Percentiles rank a stretch among this genome's conserved stretches.
Evolutionary conservation across 1,140 invertebrate species (phyloP).

Genomic region (Drosophila guanche): DNA sequence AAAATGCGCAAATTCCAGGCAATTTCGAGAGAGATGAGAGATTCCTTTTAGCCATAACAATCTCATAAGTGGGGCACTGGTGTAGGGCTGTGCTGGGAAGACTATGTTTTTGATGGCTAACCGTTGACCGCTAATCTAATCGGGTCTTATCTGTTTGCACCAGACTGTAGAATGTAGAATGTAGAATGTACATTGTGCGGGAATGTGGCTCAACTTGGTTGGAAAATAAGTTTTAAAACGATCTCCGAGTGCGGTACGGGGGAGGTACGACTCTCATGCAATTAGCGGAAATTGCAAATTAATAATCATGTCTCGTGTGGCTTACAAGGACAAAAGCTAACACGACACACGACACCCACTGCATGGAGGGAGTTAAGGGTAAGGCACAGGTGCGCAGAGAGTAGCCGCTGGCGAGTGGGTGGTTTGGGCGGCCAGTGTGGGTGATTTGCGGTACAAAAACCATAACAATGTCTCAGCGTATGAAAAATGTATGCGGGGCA

Average conservation of each 20-base stretch:
- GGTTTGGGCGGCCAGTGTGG: slow-evolving; percentile 3
- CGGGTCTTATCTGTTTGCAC: slow-evolving; percentile 53
- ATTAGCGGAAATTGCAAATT: slow-evolving; percentile 80
- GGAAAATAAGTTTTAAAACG: slow-evolving; percentile 37
- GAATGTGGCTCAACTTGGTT: slow-evolving; percentile 28
- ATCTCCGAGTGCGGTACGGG: slow-evolving; percentile 1
- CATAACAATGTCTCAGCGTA: slow-evolving; percentile 77
- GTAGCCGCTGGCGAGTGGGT: slow-evolving; percentile 5
- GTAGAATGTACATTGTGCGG: background rate
- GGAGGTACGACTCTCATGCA: slow-evolving; percentile 44
- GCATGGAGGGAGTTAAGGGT: slow-evolving; percentile 41
- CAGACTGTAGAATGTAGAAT: background rate
- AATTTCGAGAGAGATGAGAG: slow-evolving; percentile 28
- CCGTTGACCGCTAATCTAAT: slow-evolving; percentile 64
- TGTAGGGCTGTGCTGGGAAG: no score
- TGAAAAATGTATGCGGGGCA: slow-evolving; percentile 77
- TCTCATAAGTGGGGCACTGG: slow-evolving; percentile 1
- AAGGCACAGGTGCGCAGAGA: no score
- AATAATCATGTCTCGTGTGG: slow-evolving; percentile 73
- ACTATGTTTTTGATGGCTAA: slow-evolving; percentile 35
- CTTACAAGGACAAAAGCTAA: slow-evolving; percentile 67
- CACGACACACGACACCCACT: slow-evolving; percentile 58
- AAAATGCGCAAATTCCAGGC: slow-evolving; percentile 11
- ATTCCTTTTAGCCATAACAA: slow-evolving; percentile 27
- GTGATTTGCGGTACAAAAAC: slow-evolving; percentile 29